A percentile compares a stretch with the other conserved stretches of the same genome.
phyloP scores from a whole-genome alignment of 1,140 invertebrate species.

The Oreohelix idahoensis region DNA sequence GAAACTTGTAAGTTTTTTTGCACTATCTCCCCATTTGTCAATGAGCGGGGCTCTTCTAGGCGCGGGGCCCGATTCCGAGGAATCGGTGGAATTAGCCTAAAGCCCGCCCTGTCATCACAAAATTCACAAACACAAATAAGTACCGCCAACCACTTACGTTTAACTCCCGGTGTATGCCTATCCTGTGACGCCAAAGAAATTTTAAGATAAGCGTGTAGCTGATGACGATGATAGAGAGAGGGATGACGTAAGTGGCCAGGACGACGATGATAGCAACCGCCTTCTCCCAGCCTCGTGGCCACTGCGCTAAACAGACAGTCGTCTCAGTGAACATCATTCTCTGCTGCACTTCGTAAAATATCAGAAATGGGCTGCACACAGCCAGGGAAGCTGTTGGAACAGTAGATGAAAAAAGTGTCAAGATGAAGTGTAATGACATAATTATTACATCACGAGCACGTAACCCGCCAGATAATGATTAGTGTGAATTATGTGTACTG shows the following conservation, averaged over 20 bases:
- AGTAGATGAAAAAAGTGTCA: no score
- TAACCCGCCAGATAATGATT: no score
- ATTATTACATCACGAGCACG: no score
- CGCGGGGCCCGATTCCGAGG: no score
- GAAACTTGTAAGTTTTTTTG: no score
- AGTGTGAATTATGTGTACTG: no score
- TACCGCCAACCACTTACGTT: background rate
- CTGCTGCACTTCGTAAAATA: constrained; percentile 44
- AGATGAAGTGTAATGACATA: no score
- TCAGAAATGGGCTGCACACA: constrained; percentile 58
- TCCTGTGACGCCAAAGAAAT: constrained; percentile 48
- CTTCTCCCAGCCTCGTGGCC: constrained; percentile 49
- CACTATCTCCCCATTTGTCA: no score
- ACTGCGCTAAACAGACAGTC: constrained; percentile 38
- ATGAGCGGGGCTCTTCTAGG: no score
- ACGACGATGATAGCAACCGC: constrained; percentile 54
- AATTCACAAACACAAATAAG: no score
- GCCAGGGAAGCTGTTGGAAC: constrained; percentile 54
- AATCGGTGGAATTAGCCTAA: no score
- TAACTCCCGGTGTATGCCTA: constrained; percentile 2
- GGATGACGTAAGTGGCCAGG: constrained; percentile 62
- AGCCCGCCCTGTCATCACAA: no score
- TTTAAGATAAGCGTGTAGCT: constrained; percentile 62
- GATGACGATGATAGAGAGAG: constrained; percentile 60
- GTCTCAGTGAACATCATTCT: background rate